Evolutionary conservation across 2,888 invertebrate genomes (phyloP).

Genomic region (Eupelmus urozonus): DNA sequence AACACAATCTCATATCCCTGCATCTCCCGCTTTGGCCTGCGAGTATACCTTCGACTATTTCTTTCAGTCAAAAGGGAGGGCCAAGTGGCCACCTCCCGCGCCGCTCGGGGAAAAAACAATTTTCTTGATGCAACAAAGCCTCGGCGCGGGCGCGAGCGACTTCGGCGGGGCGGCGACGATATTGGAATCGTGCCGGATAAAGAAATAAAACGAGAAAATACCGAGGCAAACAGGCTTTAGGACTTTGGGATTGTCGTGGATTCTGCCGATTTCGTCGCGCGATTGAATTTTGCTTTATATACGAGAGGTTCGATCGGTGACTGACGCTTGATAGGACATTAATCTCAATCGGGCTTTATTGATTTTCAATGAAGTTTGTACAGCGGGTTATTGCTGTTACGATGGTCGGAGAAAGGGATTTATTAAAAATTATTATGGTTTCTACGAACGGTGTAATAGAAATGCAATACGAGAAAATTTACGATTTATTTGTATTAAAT

Average conservation of each 20-base stretch:
- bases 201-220: neutral
- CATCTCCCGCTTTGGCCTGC: constrained; percentile 3
- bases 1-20: constrained; percentile 9
- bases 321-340: neutral
- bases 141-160: neutral
- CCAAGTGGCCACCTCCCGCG: constrained; percentile 24
- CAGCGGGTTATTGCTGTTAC: too few species aligned
- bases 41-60: neutral
- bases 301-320: neutral
- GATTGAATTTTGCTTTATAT: neutral
- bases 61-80: constrained; percentile 49
- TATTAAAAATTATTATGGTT: too few species aligned
- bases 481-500: too few species aligned
- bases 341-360: too few species aligned
- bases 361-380: too few species aligned
- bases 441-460: neutral
- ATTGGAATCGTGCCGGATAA: constrained; percentile 9
- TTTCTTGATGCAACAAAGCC: constrained; percentile 57
- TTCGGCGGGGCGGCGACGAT: constrained; percentile 4
- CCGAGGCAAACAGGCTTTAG: neutral
- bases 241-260: neutral
- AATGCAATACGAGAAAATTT: neutral
- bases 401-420: too few species aligned
- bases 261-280: constrained; percentile 13
- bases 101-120: constrained; percentile 49